Conservation (phyloP, 2,113 vertebrate genomes). For the Osmerus eperlanus region DNA sequence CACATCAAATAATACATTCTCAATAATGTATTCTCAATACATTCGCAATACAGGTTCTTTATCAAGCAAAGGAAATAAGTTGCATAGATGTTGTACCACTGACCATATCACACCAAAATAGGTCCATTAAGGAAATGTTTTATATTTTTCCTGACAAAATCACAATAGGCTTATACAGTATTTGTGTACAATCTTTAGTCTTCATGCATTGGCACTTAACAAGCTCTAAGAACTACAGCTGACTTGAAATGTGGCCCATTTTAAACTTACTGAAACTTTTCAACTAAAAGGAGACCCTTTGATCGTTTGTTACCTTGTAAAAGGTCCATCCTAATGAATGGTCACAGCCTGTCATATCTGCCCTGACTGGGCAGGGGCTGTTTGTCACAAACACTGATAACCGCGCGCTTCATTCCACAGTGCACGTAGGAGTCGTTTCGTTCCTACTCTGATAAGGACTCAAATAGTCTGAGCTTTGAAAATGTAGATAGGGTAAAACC, state of each 20-base stretch:
- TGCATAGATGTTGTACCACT: background rate
- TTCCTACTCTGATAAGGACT: background rate
- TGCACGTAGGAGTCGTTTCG: background rate
- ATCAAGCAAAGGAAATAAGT: background rate
- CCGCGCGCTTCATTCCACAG: background rate
- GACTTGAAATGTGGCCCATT: background rate
- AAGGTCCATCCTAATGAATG: background rate
- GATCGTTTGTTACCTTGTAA: background rate
- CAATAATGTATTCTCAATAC: too few relatives aligned
- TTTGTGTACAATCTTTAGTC: background rate
- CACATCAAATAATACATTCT: background rate
- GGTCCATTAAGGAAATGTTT: background rate
- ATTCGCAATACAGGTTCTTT: too few relatives aligned
- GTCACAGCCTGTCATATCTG: background rate
- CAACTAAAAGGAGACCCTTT: background rate
- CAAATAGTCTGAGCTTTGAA: background rate
- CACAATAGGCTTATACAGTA: background rate
- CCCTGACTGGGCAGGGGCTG: background rate
- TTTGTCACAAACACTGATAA: background rate
- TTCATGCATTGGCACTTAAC: conserved; percentile 1
- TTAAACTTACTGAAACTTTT: background rate
- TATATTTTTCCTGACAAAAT: background rate
- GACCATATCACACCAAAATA: background rate
- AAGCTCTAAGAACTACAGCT: background rate
- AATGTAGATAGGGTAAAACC: background rate